A percentile compares a stretch with the other conserved stretches of the same genome.
These are phyloP conservation scores for Polyergus mexicanus DNA, from an alignment of 1,140 invertebrate species.

Conservation along the genomic window DNA sequence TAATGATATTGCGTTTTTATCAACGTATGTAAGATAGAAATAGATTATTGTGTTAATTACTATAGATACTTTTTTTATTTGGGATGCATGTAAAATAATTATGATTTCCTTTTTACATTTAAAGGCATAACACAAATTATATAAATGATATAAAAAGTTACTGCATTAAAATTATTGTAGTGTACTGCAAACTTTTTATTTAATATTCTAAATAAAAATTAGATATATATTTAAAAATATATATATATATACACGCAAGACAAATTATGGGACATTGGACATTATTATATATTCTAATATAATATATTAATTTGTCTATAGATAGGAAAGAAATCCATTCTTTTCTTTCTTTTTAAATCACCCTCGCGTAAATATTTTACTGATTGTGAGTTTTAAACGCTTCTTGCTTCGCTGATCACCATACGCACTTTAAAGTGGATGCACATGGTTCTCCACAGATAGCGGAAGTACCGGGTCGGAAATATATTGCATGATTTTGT, in stretches of 20 bases:
- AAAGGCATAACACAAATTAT: neutral
- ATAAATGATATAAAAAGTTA: neutral
- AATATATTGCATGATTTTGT: slow-evolving; percentile 70
- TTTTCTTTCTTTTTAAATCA: neutral
- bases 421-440: slow-evolving; percentile 62
- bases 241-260: neutral
- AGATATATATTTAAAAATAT: too few relatives aligned
- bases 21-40: neutral
- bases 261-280: neutral
- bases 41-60: neutral
- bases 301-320: neutral
- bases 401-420: slow-evolving; percentile 64
- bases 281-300: slow-evolving; percentile 12
- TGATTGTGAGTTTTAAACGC: slow-evolving; percentile 21
- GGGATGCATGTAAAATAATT: neutral
- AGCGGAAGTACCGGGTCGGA: slow-evolving; percentile 68
- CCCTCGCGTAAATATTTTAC: neutral
- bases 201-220: too few relatives aligned
- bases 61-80: slow-evolving; percentile 21
- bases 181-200: neutral
- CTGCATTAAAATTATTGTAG: neutral
- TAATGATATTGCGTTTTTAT: neutral
- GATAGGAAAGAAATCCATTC: neutral
- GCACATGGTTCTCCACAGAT: slow-evolving; percentile 61
- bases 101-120: neutral